phyloP scores from a whole-genome alignment of 2,888 invertebrate genomes.

The Eilema depressum region DNA sequence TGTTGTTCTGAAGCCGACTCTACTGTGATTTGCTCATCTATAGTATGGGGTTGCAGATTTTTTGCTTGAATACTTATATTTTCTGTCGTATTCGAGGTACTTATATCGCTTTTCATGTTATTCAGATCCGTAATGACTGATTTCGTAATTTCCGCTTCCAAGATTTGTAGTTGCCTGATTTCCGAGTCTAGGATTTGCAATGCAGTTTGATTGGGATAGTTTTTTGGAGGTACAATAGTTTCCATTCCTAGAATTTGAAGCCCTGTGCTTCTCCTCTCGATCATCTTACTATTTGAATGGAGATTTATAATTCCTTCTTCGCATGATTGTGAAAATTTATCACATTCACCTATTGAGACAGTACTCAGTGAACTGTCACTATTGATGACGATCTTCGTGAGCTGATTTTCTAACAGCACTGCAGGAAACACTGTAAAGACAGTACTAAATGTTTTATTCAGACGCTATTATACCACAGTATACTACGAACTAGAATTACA shows the following conservation, averaged over 20 bases:
- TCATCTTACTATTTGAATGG: neutral
- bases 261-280: neutral
- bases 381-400: neutral
- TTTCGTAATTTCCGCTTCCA: neutral
- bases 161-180: neutral
- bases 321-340: neutral
- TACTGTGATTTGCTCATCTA: neutral
- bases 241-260: neutral
- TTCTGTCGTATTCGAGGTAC: neutral
- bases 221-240: neutral
- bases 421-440: conserved; percentile 1
- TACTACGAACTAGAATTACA: neutral
- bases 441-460: neutral
- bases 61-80: neutral
- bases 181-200: neutral
- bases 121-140: neutral
- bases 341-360: neutral
- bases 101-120: neutral
- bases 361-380: neutral
- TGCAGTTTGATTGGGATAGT: neutral
- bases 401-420: neutral
- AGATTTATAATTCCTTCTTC: neutral
- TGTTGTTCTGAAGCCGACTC: neutral
- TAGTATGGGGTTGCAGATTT: neutral
- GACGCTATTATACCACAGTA: neutral